Conservation (phyloP, 2,797 vertebrate species). For the Setipinna tenuifilis region DNA sequence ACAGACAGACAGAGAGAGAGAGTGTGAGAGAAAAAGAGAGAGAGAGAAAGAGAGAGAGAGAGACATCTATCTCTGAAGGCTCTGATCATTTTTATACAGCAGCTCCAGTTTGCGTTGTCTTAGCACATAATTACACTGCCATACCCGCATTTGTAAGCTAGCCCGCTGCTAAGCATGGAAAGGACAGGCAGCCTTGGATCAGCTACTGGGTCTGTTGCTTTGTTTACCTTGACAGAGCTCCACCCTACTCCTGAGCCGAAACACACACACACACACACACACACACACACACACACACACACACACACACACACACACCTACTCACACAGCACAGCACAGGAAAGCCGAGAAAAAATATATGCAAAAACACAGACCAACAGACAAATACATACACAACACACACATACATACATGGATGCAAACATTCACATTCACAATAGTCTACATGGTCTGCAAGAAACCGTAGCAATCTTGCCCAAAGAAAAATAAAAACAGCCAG, state of each 20-base stretch:
- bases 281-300: background rate
- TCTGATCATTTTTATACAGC: background rate
- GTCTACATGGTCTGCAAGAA: no score
- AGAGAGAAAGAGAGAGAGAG: background rate
- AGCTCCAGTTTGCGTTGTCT: conserved; percentile 4
- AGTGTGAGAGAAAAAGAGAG: no score
- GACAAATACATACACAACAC: conserved; percentile 7
- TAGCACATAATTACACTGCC: background rate
- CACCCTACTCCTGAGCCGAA: no score
- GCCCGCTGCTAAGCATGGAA: background rate
- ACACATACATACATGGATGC: background rate
- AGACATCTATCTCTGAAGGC: background rate
- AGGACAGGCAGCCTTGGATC: conserved; percentile 8
- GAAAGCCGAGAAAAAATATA: background rate
- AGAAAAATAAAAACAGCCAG: background rate
- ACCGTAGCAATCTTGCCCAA: no score
- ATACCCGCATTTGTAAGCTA: background rate
- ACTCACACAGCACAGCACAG: background rate
- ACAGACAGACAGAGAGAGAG: no score
- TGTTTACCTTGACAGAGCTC: conserved; percentile 23
- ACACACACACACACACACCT: background rate
- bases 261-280: conserved; percentile 31
- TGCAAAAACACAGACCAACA: conserved; percentile 29
- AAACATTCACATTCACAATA: background rate
- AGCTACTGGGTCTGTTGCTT: conserved; percentile 32